These are phyloP conservation scores for Formica exsecta DNA, from an alignment of 1,140 invertebrate species.

Conservation along the genomic window DNA sequence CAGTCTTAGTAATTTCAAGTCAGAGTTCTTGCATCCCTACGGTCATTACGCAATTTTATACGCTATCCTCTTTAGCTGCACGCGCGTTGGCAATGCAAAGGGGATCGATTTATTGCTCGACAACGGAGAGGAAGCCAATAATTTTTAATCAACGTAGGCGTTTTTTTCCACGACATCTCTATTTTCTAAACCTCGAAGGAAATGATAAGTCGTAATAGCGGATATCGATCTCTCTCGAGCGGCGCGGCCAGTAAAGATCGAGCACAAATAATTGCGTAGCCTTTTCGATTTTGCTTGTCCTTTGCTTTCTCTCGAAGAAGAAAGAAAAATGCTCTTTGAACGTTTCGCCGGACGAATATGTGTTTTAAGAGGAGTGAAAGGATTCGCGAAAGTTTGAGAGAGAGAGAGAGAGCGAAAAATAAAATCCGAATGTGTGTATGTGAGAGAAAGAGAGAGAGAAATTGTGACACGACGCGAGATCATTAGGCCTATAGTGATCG, in stretches of 20 bases:
- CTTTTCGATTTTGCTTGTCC: constrained; percentile 71
- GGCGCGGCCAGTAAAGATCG: constrained; percentile 28
- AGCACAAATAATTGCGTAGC: constrained; percentile 62
- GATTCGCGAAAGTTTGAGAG: constrained; percentile 43
- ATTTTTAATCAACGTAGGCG: neutral
- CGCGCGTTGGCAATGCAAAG: neutral
- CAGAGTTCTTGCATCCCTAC: too few relatives aligned
- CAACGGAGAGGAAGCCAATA: neutral
- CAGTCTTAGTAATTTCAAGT: too few relatives aligned
- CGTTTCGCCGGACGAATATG: constrained; percentile 69
- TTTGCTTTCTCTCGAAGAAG: constrained; percentile 57
- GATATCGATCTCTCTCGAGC: constrained; percentile 53
- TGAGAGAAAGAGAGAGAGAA: constrained; percentile 27
- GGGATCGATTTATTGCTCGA: neutral
- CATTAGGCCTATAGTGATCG: constrained; percentile 73
- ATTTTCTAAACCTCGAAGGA: neutral
- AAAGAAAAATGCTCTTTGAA: constrained; percentile 48
- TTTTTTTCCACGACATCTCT: neutral
- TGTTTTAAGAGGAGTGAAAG: constrained; percentile 56
- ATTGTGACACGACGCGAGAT: constrained; percentile 67
- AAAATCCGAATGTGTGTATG: constrained; percentile 22
- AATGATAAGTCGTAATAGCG: neutral
- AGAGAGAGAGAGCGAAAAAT: constrained; percentile 29
- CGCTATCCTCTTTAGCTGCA: too few relatives aligned
- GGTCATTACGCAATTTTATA: too few relatives aligned